phyloP scores from a whole-genome alignment of 2,113 vertebrate species.

The Rhadina sibilatrix region DNA sequence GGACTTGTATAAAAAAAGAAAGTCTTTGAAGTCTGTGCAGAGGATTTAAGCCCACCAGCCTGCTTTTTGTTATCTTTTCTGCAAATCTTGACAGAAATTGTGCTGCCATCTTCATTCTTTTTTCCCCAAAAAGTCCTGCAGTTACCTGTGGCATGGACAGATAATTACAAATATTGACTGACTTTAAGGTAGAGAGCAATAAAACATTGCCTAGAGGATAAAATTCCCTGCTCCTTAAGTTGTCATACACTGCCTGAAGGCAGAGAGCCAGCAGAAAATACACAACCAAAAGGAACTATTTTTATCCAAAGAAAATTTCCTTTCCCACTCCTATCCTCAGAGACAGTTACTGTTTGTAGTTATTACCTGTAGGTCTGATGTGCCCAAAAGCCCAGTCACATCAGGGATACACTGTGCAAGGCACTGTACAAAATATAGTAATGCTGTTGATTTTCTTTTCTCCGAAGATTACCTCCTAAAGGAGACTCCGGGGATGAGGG shows the following conservation, averaged over 20 bases:
- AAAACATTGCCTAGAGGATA: conserved; percentile 20
- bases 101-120: not conserved
- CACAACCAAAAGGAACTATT: conserved; percentile 60
- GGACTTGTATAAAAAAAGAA: not conserved
- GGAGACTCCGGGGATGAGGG: not conserved
- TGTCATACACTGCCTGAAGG: conserved; percentile 46
- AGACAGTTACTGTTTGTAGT: conserved; percentile 32
- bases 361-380: conserved; percentile 53
- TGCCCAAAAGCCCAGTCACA: conserved; percentile 51
- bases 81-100: not conserved
- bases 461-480: conserved; percentile 8
- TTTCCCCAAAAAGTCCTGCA: not conserved
- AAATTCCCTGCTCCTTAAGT: not conserved
- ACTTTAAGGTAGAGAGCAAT: conserved; percentile 36
- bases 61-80: not conserved
- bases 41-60: not conserved
- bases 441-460: conserved; percentile 5
- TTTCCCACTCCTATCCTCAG: conserved; percentile 38
- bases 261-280: conserved; percentile 46
- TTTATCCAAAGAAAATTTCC: conserved; percentile 62
- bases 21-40: not conserved
- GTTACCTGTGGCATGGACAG: conserved; percentile 5
- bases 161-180: conserved; percentile 63
- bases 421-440: not conserved
- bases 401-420: conserved; percentile 25